Evolutionary conservation across 1,140 invertebrate species (phyloP).

Genomic region (Drosophila funebris): DNA sequence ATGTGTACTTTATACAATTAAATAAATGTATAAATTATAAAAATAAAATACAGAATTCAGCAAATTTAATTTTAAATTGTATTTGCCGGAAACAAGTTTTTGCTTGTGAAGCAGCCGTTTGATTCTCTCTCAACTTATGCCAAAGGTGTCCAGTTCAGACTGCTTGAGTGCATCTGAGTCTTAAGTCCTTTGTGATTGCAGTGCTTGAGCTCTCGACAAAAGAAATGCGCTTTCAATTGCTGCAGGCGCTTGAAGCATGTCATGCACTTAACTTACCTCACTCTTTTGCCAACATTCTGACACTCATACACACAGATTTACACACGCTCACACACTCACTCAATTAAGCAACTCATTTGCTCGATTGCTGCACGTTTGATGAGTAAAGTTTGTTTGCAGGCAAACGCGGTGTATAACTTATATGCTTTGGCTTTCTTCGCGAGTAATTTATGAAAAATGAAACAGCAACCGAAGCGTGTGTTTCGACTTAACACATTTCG

Average conservation of each 20-base stretch:
- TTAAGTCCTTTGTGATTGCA: constrained; percentile 14
- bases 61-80: not conserved
- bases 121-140: constrained; percentile 12
- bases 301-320: not conserved
- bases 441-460: constrained; percentile 53
- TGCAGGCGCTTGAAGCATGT: constrained; percentile 13
- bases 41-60: not conserved
- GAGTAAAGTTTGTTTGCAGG: constrained; percentile 46
- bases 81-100: not conserved
- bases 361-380: constrained; percentile 25
- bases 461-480: constrained; percentile 9
- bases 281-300: not conserved
- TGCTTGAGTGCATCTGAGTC: constrained; percentile 26
- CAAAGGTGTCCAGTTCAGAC: constrained; percentile 44
- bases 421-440: constrained; percentile 14
- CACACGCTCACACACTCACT: constrained; percentile 1
- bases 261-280: constrained; percentile 38
- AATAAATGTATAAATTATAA: too few relatives aligned
- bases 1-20: too few relatives aligned
- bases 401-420: constrained; percentile 34
- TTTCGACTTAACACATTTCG: constrained; percentile 21
- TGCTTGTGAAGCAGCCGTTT: not conserved
- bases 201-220: constrained; percentile 26
- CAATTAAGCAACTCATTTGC: constrained; percentile 64
- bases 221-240: constrained; percentile 22